These are phyloP conservation scores for Podiceps cristatus DNA, from an alignment of 2,113 vertebrate species.

Conservation along the genomic window DNA sequence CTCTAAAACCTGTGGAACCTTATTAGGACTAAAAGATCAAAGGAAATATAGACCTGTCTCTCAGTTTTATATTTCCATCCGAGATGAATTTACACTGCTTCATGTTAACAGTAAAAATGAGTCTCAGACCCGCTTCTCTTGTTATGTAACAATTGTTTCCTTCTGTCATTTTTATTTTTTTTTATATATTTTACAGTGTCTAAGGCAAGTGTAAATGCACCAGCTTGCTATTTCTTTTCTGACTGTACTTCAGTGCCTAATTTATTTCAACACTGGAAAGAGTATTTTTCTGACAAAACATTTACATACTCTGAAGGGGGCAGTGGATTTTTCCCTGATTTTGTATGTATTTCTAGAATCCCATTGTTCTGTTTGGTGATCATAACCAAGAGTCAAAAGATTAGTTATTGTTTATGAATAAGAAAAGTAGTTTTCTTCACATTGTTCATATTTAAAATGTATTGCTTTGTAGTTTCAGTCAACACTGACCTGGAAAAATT, in stretches of 20 bases:
- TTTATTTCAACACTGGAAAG: not conserved
- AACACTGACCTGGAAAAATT: not conserved
- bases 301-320: not conserved
- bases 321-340: not conserved
- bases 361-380: not conserved
- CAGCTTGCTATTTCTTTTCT: not conserved
- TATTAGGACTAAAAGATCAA: not conserved
- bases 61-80: not conserved
- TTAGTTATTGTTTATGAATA: not conserved
- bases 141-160: not conserved
- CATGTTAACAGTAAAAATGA: not conserved
- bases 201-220: not conserved
- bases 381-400: not conserved
- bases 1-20: not conserved
- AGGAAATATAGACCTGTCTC: not conserved
- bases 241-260: not conserved
- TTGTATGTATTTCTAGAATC: not conserved
- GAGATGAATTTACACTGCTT: not conserved
- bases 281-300: not conserved
- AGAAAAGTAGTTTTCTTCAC: not conserved
- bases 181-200: not conserved
- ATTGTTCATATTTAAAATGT: not conserved
- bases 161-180: not conserved
- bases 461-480: not conserved
- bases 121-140: not conserved